Percentiles rank a stretch among this genome's conserved stretches.
These are phyloP conservation scores for Bothrops jararaca DNA, from an alignment of 2,113 vertebrate genomes.

Conservation along the genomic window DNA sequence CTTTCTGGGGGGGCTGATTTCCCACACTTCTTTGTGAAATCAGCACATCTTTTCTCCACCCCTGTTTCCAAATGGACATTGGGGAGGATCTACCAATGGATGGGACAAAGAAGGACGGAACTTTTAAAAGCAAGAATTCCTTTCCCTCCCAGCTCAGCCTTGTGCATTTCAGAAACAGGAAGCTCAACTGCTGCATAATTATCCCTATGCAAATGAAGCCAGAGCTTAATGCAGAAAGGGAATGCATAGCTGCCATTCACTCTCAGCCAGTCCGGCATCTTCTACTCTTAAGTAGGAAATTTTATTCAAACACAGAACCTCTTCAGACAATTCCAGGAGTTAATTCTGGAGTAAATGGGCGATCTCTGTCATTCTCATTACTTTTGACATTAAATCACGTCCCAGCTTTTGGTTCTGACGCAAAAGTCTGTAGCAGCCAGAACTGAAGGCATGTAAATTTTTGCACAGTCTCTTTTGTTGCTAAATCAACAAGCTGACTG, in stretches of 20 bases:
- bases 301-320: not conserved
- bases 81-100: constrained; percentile 56
- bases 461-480: not conserved
- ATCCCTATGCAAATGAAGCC: not conserved
- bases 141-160: constrained; percentile 22
- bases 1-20: too few species aligned
- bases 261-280: not conserved
- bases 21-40: constrained; percentile 11
- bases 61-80: constrained; percentile 51
- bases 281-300: not conserved
- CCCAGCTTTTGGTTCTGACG: not conserved
- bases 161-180: constrained; percentile 43
- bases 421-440: not conserved
- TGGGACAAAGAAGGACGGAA: constrained; percentile 62
- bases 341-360: not conserved
- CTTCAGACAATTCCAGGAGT: not conserved
- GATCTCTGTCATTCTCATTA: not conserved
- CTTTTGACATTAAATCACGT: not conserved
- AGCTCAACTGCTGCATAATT: constrained; percentile 27
- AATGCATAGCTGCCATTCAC: too few species aligned
- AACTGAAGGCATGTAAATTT: not conserved
- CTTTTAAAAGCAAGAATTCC: constrained; percentile 28
- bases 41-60: constrained; percentile 32
- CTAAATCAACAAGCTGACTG: not conserved
- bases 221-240: not conserved